Conservation (phyloP, 2,113 vertebrate genomes). For the Rhizomys pruinosus region DNA sequence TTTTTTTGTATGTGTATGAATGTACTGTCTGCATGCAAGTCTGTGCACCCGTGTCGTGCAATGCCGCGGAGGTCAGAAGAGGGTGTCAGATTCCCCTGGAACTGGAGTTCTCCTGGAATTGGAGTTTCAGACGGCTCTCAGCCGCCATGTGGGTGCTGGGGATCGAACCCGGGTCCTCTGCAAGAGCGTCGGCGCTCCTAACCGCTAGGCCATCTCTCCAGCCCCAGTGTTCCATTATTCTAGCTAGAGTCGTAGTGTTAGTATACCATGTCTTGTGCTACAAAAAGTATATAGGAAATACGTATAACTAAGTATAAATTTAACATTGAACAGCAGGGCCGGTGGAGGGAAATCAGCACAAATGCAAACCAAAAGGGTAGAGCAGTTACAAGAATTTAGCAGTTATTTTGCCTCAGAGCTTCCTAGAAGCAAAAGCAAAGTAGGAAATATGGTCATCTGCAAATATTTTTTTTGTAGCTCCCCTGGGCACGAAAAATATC, state of each 20-base stretch:
- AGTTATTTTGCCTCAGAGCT: background rate
- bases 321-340: background rate
- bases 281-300: background rate
- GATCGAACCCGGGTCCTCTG: too few relatives aligned
- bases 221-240: background rate
- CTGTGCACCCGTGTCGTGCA: too few relatives aligned
- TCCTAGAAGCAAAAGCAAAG: constrained; percentile 20
- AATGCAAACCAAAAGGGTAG: background rate
- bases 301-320: background rate
- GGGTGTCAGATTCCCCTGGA: too few relatives aligned
- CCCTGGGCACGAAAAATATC: background rate
- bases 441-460: background rate
- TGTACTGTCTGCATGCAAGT: too few relatives aligned
- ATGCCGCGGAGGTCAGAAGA: too few relatives aligned
- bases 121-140: too few relatives aligned
- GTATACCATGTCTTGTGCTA: background rate
- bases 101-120: too few relatives aligned
- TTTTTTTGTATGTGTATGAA: too few relatives aligned
- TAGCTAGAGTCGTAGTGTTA: background rate
- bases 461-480: too few relatives aligned
- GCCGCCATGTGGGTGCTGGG: too few relatives aligned
- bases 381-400: background rate
- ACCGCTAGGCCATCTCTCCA: too few relatives aligned
- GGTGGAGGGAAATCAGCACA: background rate
- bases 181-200: too few relatives aligned